Evolutionary conservation across 2,888 invertebrate species (phyloP).

Genomic region (Cosmopolites sordidus): DNA sequence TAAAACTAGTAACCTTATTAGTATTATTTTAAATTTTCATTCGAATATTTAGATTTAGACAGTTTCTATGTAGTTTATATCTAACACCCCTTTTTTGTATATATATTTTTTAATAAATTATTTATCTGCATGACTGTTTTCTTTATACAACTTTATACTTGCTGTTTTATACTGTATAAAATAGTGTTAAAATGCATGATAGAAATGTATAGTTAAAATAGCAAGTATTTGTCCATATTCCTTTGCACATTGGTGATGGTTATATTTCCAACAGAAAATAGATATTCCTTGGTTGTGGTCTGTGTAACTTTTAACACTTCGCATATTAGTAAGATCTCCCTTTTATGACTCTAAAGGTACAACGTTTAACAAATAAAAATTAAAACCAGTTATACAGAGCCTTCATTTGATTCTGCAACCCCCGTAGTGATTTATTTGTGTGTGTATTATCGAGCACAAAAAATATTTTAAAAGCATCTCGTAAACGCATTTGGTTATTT

Average conservation of each 20-base stretch:
- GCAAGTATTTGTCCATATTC: slow-evolving; percentile 16
- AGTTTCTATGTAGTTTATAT: slow-evolving; percentile 16
- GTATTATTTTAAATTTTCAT: slow-evolving; percentile 17
- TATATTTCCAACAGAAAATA: slow-evolving; percentile 31
- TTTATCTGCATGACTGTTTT: slow-evolving; percentile 35
- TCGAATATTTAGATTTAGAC: slow-evolving; percentile 21
- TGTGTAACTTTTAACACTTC: background rate
- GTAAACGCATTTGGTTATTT: no score
- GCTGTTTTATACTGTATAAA: slow-evolving; percentile 15
- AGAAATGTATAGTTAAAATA: slow-evolving; percentile 6
- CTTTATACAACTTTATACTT: slow-evolving; percentile 25
- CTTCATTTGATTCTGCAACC: no score
- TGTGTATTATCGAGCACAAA: no score
- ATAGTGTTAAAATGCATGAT: slow-evolving; percentile 11
- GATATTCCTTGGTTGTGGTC: slow-evolving; percentile 16
- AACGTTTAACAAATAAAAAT: no score
- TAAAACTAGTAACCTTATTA: slow-evolving; percentile 7
- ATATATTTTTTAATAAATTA: slow-evolving; percentile 33
- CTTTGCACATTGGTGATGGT: slow-evolving; percentile 27
- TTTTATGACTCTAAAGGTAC: no score
- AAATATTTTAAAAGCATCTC: no score
- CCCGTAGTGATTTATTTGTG: no score
- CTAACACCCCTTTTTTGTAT: slow-evolving; percentile 30
- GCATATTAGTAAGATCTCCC: no score
- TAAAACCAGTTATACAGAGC: no score